Base-by-base conservation (phyloP, 1,140 invertebrate genomes). In the Magallana ariakensis region DNA sequence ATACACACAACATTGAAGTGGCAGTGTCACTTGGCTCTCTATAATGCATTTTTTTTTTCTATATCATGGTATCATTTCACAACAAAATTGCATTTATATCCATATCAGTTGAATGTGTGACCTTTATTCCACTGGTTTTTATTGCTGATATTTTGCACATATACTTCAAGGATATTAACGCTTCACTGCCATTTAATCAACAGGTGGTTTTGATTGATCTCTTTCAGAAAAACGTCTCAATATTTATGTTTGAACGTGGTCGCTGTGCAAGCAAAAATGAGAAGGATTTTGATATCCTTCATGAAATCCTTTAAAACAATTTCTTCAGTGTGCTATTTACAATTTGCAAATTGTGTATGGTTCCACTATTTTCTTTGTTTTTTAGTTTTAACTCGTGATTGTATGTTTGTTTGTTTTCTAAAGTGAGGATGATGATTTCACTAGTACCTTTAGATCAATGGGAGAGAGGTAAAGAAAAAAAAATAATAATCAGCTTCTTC, bases 391-490 rank as follows among this genome's bases (percentile, higher is more conserved):
- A 75, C 66, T 26, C 26, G 66, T 75, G 19, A 75, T n/a, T 26
- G n/a, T n/a, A n/a, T n/a, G 33, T 46, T 46, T 75, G 66, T 75
- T 75, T 75, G 66, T 75, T 75, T 75, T 75, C 66, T 26, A 15
- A 75, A 75, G 66, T 75, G 66, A 75, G 22, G 66, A 75, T 75
- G 66, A 26, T 33, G 66, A 75, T 75, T 75, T 75, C 66, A 75
- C 66, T 75, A 75, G 66, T 75, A 75, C 66, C 66, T 26, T 22
- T 33, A 75, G 66, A 26, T 75, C 66, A 75, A 19, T 75, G 66
- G 66, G 66, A 75, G 66, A 75, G 22, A 75, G 66, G 66, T 75
- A 75, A 75, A 19, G 5, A 46, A 46, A 46, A 46, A 46, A 46
- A 46, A 46, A 2, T 5, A 46, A 26, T 75, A 75, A 22, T 66